Percentiles rank a stretch among this genome's conserved stretches.
Conservation (phyloP, 1,140 invertebrate genomes). For the Conopomorpha cramerella region DNA sequence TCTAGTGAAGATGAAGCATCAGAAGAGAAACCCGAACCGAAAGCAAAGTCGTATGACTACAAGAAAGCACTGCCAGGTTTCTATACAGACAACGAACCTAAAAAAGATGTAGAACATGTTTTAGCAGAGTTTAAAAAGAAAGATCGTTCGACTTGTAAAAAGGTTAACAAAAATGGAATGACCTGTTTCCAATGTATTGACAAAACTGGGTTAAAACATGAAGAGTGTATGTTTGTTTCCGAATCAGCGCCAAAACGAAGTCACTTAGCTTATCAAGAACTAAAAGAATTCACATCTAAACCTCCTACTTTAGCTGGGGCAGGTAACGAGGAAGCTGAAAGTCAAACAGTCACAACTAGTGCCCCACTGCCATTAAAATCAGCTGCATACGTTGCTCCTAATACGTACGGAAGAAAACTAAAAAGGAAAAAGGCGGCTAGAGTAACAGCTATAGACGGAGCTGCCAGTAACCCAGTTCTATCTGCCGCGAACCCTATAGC, state of each 20-base stretch:
- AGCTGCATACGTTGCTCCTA: constrained; percentile 33
- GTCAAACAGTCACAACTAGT: constrained; percentile 39
- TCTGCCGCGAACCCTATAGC: neutral
- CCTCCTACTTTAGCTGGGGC: constrained; percentile 31
- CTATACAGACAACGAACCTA: constrained; percentile 53
- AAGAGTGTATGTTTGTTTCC: constrained; percentile 76
- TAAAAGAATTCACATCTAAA: constrained; percentile 57
- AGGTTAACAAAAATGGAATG: constrained; percentile 71
- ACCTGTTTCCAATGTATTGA: constrained; percentile 74
- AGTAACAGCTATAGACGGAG: constrained; percentile 7
- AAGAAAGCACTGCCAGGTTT: constrained; percentile 47
- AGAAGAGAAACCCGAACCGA: constrained; percentile 22
- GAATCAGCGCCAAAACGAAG: constrained; percentile 63
- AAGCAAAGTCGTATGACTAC: constrained; percentile 41
- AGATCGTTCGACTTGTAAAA: constrained; percentile 72
- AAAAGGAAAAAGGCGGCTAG: constrained; percentile 42
- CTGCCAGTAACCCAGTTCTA: constrained; percentile 13
- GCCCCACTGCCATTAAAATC: constrained; percentile 28
- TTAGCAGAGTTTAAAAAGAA: constrained; percentile 71
- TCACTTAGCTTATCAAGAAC: constrained; percentile 62
- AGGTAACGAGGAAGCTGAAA: constrained; percentile 44
- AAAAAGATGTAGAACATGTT: constrained; percentile 70
- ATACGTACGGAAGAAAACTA: constrained; percentile 34
- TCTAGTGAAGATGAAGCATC: constrained; percentile 24
- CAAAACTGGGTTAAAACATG: constrained; percentile 68